A percentile compares a stretch with the other conserved stretches of the same genome.
These are phyloP conservation scores for Archocentrus centrarchus DNA, from an alignment of 2,113 vertebrate genomes.

Conservation along the genomic window DNA sequence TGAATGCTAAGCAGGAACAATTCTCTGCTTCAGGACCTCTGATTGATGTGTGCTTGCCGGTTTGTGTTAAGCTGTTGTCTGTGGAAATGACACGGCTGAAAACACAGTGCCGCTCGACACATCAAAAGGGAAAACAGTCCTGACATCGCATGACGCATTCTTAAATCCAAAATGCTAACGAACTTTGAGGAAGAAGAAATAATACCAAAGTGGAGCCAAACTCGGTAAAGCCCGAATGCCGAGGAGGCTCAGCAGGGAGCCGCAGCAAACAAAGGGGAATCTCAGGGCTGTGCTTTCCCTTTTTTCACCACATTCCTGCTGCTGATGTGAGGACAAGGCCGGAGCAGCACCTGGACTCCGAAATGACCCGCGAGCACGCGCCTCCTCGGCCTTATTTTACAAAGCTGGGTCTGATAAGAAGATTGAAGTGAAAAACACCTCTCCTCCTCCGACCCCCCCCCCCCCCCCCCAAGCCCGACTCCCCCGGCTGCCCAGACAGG, in stretches of 20 bases:
- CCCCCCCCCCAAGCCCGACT: neutral
- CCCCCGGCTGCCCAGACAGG: slow-evolving; percentile 75
- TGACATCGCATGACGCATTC: slow-evolving; percentile 64
- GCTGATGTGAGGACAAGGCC: slow-evolving; percentile 40
- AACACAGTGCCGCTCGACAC: slow-evolving; percentile 63
- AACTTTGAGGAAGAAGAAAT: slow-evolving; percentile 41
- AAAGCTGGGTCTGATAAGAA: no score
- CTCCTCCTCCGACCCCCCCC: slow-evolving; percentile 2
- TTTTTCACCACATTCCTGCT: slow-evolving; percentile 50
- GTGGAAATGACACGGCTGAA: slow-evolving; percentile 79
- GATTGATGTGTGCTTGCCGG: slow-evolving; percentile 81
- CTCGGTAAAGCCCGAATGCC: slow-evolving; percentile 43
- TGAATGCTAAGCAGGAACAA: slow-evolving; percentile 76
- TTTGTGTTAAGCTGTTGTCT: slow-evolving; percentile 82
- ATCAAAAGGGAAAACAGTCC: slow-evolving; percentile 64
- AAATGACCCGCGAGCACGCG: neutral
- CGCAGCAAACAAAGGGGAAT: slow-evolving; percentile 44
- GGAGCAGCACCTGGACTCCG: slow-evolving; percentile 22
- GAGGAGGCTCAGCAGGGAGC: slow-evolving; percentile 15
- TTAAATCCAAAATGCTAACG: slow-evolving; percentile 64
- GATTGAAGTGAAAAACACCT: neutral
- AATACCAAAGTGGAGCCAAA: slow-evolving; percentile 47
- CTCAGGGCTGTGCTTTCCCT: slow-evolving; percentile 16
- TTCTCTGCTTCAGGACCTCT: slow-evolving; percentile 76
- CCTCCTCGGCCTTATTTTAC: neutral